A percentile compares a stretch with the other conserved stretches of the same genome.
phyloP scores from a whole-genome alignment of 2,888 invertebrate species.

The Troides oblongomaculatus region DNA sequence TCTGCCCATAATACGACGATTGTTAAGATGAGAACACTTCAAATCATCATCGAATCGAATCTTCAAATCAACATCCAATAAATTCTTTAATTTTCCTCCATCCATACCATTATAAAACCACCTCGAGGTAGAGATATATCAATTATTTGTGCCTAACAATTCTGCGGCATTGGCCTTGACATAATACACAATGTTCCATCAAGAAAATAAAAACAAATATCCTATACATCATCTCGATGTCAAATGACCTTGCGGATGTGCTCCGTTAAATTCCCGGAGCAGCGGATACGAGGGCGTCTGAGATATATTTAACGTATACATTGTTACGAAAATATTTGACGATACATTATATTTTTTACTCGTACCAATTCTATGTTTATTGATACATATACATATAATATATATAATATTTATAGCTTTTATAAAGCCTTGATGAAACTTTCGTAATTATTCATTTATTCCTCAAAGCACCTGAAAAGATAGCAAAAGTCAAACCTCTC shows the following conservation, averaged over 20 bases:
- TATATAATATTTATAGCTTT: not conserved
- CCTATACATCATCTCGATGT: slow-evolving; percentile 14
- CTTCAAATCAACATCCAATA: too few relatives aligned
- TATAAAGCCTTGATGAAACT: not conserved
- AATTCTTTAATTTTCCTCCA: too few relatives aligned
- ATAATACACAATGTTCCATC: not conserved
- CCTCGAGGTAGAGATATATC: not conserved
- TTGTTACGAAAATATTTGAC: slow-evolving; percentile 18
- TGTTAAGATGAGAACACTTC: too few relatives aligned
- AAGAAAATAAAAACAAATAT: slow-evolving; percentile 3
- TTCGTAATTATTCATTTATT: not conserved
- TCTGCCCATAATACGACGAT: too few relatives aligned
- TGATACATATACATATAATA: too few relatives aligned
- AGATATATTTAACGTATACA: slow-evolving; percentile 15
- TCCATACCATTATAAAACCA: too few relatives aligned
- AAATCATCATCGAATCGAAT: too few relatives aligned
- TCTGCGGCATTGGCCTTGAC: slow-evolving; percentile 1
- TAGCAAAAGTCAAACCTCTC: too few relatives aligned
- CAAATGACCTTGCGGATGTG: slow-evolving; percentile 4
- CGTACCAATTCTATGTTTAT: not conserved
- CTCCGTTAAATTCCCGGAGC: not conserved
- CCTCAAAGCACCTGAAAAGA: not conserved
- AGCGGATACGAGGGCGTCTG: slow-evolving; percentile 3
- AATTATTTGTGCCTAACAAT: not conserved
- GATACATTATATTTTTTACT: slow-evolving; percentile 2